phyloP scores from a whole-genome alignment of 2,113 vertebrate species.

The Centropristis striata region DNA sequence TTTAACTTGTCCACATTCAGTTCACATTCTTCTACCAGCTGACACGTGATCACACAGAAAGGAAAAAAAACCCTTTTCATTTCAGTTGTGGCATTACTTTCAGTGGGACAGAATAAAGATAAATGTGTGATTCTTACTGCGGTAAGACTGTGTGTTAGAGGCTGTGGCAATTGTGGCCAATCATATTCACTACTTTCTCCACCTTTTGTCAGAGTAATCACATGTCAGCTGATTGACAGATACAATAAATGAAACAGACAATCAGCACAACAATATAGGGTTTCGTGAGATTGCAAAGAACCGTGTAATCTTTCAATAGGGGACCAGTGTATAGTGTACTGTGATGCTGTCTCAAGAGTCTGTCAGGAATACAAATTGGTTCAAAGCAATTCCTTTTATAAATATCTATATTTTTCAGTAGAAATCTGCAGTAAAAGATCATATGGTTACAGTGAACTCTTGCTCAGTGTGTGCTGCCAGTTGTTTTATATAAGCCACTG shows the following conservation, averaged over 20 bases:
- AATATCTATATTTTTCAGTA: neutral
- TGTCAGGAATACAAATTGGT: neutral
- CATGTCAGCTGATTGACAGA: neutral
- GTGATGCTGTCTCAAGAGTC: neutral
- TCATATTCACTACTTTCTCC: neutral
- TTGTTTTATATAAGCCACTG: neutral
- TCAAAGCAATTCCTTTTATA: neutral
- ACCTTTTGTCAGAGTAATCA: neutral
- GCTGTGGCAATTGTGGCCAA: neutral
- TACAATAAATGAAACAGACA: neutral
- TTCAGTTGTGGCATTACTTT: neutral
- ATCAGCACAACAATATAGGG: neutral
- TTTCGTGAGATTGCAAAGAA: neutral
- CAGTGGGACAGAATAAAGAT: neutral
- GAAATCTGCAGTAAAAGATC: neutral
- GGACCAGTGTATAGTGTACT: too few relatives aligned
- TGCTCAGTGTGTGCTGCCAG: neutral
- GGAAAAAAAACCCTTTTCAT: neutral
- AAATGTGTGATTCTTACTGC: neutral
- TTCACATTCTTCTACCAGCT: neutral
- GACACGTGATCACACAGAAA: neutral
- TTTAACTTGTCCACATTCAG: too few relatives aligned
- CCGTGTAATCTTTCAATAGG: neutral
- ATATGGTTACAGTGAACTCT: too few relatives aligned
- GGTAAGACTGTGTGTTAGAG: neutral